Conservation (phyloP, 2,888 invertebrate species). For the Melitaea athalia region DNA sequence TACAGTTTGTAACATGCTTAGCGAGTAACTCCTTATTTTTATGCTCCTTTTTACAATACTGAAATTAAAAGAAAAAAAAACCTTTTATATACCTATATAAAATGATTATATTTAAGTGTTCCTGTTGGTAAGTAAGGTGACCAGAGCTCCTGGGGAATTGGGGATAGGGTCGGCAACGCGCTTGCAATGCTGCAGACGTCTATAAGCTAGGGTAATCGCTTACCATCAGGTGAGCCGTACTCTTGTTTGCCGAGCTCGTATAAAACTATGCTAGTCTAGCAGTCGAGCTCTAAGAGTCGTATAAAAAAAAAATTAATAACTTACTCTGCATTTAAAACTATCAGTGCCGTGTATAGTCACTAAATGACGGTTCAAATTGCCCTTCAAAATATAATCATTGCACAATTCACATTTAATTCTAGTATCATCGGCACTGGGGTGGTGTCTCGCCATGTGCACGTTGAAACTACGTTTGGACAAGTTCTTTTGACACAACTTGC, state of each 20-base stretch:
- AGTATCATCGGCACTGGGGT: conserved; percentile 56
- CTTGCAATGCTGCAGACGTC: too few species aligned
- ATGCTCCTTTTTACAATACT: conserved; percentile 60
- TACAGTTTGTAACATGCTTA: conserved; percentile 49
- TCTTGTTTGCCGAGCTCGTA: too few species aligned
- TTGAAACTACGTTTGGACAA: conserved; percentile 56
- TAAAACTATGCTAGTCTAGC: too few species aligned
- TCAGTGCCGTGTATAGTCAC: conserved; percentile 22
- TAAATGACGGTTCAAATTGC: conserved; percentile 50
- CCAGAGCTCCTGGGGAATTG: too few species aligned
- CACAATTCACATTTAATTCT: conserved; percentile 59
- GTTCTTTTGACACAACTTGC: conserved; percentile 57
- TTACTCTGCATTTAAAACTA: conserved; percentile 49
- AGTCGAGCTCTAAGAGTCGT: too few species aligned
- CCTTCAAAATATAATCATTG: conserved; percentile 48
- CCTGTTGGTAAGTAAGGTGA: too few species aligned
- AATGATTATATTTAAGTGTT: too few species aligned
- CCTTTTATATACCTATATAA: too few species aligned
- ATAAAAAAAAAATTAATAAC: conserved; percentile 41
- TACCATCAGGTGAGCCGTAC: too few species aligned
- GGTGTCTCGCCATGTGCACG: conserved; percentile 51
- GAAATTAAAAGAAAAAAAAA: conserved; percentile 21
- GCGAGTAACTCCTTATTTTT: conserved; percentile 45
- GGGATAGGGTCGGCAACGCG: too few species aligned
- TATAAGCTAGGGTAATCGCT: too few species aligned